These are phyloP conservation scores for Temnothorax rugatulus DNA, from an alignment of 2,888 invertebrate species.

Conservation along the genomic window DNA sequence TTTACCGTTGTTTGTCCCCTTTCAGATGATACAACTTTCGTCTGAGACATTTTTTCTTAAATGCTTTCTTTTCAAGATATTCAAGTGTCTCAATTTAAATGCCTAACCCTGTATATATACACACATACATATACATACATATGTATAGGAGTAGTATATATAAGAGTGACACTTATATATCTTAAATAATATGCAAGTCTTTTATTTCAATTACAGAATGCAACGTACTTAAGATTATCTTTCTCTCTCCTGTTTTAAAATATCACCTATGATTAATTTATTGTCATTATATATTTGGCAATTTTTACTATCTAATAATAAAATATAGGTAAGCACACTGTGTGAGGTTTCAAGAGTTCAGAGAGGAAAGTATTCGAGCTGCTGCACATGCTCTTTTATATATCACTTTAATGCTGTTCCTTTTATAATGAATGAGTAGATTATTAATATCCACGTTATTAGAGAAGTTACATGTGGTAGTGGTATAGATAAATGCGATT, in stretches of 20 bases:
- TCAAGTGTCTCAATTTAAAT: too few species aligned
- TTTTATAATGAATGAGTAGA: background rate
- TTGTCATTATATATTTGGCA: conserved; percentile 62
- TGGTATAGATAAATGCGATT: background rate
- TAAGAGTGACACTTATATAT: conserved; percentile 47
- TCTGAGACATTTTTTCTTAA: too few species aligned
- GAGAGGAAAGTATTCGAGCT: conserved; percentile 33
- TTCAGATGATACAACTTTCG: too few species aligned
- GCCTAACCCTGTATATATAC: too few species aligned
- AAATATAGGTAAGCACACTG: conserved; percentile 56
- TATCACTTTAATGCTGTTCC: background rate
- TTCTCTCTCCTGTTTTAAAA: conserved; percentile 43
- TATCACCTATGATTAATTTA: conserved; percentile 60
- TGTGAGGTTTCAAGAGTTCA: conserved; percentile 46
- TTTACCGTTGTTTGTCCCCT: too few species aligned
- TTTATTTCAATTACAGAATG: conserved; percentile 52
- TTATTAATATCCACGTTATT: conserved; percentile 1
- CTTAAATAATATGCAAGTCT: conserved; percentile 59
- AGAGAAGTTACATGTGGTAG: background rate
- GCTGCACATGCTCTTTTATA: conserved; percentile 29
- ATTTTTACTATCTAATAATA: conserved; percentile 61
- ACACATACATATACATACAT: background rate
- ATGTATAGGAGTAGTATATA: background rate
- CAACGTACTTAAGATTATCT: conserved; percentile 50
- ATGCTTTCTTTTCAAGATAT: too few species aligned